Evolutionary conservation across 1,140 invertebrate genomes (phyloP).

Genomic region (Zaprionus nigranus): DNA sequence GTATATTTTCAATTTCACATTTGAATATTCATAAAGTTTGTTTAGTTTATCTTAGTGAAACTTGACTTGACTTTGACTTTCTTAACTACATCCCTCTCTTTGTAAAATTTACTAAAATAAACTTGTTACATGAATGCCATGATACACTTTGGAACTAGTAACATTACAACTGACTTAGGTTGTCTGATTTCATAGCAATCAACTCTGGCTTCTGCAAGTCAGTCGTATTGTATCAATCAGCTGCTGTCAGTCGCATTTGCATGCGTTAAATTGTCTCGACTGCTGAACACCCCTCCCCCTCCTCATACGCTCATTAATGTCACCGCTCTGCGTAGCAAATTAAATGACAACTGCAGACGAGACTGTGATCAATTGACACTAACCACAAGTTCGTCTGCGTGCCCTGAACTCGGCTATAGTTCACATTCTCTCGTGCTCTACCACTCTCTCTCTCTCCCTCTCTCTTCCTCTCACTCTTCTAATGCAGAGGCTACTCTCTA

Average conservation of each 20-base stretch:
- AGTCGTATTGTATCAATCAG: slow-evolving; percentile 28
- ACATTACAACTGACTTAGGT: background rate
- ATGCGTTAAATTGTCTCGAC: slow-evolving; percentile 37
- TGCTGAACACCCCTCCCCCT: slow-evolving; percentile 32
- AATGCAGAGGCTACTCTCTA: slow-evolving; percentile 1
- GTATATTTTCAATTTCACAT: no score
- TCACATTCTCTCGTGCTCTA: background rate
- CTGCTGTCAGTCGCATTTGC: slow-evolving; percentile 20
- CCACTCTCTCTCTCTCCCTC: background rate
- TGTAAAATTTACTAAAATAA: background rate
- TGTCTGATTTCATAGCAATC: background rate
- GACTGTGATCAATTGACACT: slow-evolving; percentile 75
- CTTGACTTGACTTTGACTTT: no score
- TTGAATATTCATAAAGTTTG: no score
- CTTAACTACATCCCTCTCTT: no score
- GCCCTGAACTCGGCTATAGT: slow-evolving; percentile 15
- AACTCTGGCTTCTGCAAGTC: background rate
- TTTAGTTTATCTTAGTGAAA: no score
- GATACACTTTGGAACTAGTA: background rate
- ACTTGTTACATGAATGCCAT: background rate
- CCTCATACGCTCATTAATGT: slow-evolving; percentile 51
- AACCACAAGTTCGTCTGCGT: slow-evolving; percentile 44
- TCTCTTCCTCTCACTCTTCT: background rate
- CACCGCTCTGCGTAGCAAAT: slow-evolving; percentile 58
- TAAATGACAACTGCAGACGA: slow-evolving; percentile 77